Conservation (phyloP, 1,140 invertebrate species). For the Bursaphelenchus mucronatus region DNA sequence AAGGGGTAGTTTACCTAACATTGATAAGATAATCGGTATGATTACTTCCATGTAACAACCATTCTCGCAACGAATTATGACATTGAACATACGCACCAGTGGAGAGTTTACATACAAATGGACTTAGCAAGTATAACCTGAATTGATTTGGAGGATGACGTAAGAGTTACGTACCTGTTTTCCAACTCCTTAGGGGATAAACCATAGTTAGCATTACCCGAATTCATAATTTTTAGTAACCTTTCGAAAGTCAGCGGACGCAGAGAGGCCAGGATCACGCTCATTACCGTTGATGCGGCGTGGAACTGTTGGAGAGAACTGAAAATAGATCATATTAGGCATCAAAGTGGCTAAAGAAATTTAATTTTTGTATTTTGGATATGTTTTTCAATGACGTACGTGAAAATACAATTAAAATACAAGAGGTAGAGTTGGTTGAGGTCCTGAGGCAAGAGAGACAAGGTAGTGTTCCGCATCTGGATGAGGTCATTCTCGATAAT, state of each 20-base stretch:
- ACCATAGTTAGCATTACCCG: conserved; percentile 70
- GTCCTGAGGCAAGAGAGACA: conserved; percentile 81
- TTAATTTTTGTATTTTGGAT: neutral
- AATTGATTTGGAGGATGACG: conserved; percentile 5
- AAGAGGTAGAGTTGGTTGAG: conserved; percentile 85
- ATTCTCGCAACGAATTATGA: conserved; percentile 71
- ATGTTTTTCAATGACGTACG: conserved; percentile 79
- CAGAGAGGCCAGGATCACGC: conserved; percentile 76
- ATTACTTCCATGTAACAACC: conserved; percentile 77
- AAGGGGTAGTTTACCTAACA: conserved; percentile 50
- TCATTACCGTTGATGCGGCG: conserved; percentile 68
- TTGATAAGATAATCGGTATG: conserved; percentile 66
- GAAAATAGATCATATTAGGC: conserved; percentile 19
- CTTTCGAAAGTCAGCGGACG: conserved; percentile 83
- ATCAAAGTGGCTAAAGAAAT: conserved; percentile 3
- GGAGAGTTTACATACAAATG: conserved; percentile 33
- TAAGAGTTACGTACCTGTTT: conserved; percentile 31
- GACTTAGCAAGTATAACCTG: conserved; percentile 31
- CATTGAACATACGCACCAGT: conserved; percentile 27
- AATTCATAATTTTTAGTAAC: conserved; percentile 88
- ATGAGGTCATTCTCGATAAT: conserved; percentile 84
- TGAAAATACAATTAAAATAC: conserved; percentile 85
- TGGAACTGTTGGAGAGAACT: conserved; percentile 35
- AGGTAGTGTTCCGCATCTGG: conserved; percentile 81
- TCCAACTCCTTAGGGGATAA: conserved; percentile 59